These are phyloP conservation scores for Coregonus sp. DNA, from an alignment of 2,797 vertebrate genomes.

Conservation along the genomic window DNA sequence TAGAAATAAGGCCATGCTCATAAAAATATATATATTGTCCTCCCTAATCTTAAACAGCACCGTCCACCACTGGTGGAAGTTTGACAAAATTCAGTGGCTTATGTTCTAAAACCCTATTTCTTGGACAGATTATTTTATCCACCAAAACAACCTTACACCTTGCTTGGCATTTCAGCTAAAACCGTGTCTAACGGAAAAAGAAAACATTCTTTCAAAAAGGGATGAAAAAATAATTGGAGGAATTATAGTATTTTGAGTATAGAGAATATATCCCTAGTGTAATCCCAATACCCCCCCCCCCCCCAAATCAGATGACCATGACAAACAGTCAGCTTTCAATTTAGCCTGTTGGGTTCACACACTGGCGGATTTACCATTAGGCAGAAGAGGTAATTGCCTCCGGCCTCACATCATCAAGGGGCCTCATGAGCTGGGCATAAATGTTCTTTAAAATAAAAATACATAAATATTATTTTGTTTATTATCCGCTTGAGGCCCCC, in stretches of 20 bases:
- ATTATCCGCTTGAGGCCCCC: no score
- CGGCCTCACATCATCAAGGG: background rate
- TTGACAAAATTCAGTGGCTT: slow-evolving; percentile 12
- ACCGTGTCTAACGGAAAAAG: background rate
- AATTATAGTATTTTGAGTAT: slow-evolving; percentile 56
- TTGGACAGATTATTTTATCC: slow-evolving; percentile 15
- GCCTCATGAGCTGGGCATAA: background rate
- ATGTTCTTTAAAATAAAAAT: no score
- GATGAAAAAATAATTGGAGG: slow-evolving; percentile 42
- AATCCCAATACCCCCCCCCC: slow-evolving; percentile 36
- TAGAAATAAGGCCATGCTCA: no score
- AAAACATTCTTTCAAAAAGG: slow-evolving; percentile 15
- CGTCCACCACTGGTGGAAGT: background rate
- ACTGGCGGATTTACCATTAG: background rate
- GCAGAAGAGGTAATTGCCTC: no score
- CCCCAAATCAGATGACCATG: slow-evolving; percentile 60
- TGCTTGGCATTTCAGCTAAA: slow-evolving; percentile 3
- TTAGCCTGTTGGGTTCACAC: slow-evolving; percentile 35
- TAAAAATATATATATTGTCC: no score
- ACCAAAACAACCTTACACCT: slow-evolving; percentile 23
- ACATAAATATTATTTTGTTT: no score
- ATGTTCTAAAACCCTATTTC: slow-evolving; percentile 5
- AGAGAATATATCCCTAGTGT: slow-evolving; percentile 32
- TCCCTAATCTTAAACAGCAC: no score
- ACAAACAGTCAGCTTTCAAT: slow-evolving; percentile 40